A percentile compares a stretch with the other conserved stretches of the same genome.
These are phyloP conservation scores for Marronus borbonicus DNA, from an alignment of 2,888 invertebrate species.

Conservation along the genomic window DNA sequence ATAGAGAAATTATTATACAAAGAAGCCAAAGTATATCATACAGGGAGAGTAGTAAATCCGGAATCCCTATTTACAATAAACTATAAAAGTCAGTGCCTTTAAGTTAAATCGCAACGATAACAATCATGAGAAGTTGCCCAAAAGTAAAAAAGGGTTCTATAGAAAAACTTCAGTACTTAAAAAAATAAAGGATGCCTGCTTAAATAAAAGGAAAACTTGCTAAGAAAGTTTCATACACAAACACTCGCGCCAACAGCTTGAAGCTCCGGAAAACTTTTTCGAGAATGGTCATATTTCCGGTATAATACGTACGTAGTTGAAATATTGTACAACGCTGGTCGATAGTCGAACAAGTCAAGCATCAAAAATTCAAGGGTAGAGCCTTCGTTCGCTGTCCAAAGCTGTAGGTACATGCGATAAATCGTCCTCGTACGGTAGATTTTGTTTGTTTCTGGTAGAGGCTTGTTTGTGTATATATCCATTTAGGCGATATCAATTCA, in stretches of 20 bases:
- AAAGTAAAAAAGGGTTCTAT: too few relatives aligned
- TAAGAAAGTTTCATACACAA: background rate
- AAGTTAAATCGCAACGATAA: too few relatives aligned
- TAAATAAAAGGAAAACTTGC: background rate
- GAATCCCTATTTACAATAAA: too few relatives aligned
- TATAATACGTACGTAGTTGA: background rate
- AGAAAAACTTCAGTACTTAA: too few relatives aligned
- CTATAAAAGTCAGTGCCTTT: too few relatives aligned
- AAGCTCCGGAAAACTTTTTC: background rate
- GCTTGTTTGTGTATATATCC: slow-evolving; percentile 19
- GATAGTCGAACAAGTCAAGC: background rate
- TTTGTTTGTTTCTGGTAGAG: slow-evolving; percentile 6
- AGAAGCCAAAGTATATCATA: too few relatives aligned
- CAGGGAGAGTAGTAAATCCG: too few relatives aligned
- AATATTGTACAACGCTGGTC: background rate
- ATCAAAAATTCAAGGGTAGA: slow-evolving; percentile 1
- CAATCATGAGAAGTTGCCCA: too few relatives aligned
- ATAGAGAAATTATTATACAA: too few relatives aligned
- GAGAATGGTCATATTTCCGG: background rate
- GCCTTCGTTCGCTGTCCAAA: background rate
- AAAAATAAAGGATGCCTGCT: background rate
- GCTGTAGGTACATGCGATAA: background rate
- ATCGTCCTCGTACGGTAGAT: background rate
- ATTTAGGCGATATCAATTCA: slow-evolving; percentile 39
- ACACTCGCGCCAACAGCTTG: background rate